Percentiles rank a stretch among this genome's conserved stretches.
Conservation (phyloP, 2,888 invertebrate genomes). For the Conistra vaccinii region DNA sequence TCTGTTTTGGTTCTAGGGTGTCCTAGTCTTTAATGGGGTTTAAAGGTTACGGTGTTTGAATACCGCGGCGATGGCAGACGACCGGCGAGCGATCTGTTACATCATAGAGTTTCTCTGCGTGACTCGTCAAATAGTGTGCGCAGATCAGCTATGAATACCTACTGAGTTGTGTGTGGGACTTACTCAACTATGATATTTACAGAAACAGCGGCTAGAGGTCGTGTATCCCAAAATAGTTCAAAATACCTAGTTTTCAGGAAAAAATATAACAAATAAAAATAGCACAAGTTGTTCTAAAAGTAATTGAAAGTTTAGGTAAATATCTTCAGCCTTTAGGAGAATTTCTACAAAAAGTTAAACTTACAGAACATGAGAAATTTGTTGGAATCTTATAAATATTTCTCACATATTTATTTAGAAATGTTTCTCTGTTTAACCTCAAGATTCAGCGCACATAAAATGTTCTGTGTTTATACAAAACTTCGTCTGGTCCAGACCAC, state of each 20-base stretch:
- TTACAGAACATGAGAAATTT: conserved; percentile 11
- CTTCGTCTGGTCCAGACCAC: conserved; percentile 26
- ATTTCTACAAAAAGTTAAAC: conserved; percentile 29
- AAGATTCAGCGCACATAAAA: conserved; percentile 27
- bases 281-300: conserved; percentile 5
- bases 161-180: conserved; percentile 1
- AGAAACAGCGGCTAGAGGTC: not conserved
- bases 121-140: not conserved
- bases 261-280: conserved; percentile 15
- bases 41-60: conserved; percentile 41
- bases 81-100: not conserved
- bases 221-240: conserved; percentile 19
- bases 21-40: conserved; percentile 26
- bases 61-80: conserved; percentile 12
- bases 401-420: conserved; percentile 50
- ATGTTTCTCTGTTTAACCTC: conserved; percentile 47
- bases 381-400: conserved; percentile 24
- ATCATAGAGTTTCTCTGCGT: conserved; percentile 7
- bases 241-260: conserved; percentile 23
- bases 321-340: conserved; percentile 10
- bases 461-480: conserved; percentile 42
- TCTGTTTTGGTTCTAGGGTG: conserved; percentile 5
- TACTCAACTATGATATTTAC: conserved; percentile 9
- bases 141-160: not conserved
- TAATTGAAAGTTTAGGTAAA: conserved; percentile 28